Conservation (phyloP, 2,888 invertebrate genomes). For the Drosophila nr. perissopoda region DNA sequence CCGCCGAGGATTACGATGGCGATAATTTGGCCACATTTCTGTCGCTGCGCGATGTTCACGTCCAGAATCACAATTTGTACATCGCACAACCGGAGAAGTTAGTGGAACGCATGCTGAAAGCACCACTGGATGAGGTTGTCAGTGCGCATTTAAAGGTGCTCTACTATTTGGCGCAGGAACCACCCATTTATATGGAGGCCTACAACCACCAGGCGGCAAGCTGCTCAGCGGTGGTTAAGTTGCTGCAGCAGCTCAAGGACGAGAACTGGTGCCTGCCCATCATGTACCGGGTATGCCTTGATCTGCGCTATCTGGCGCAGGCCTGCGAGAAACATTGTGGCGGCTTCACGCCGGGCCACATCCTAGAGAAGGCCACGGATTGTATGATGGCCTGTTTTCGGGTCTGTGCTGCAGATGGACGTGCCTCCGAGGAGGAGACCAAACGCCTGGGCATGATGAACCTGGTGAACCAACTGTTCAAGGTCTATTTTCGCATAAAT, state of each 20-base stretch:
- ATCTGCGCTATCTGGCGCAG: conserved; percentile 93
- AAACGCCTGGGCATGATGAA: conserved; percentile 98
- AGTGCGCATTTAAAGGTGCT: conserved; percentile 90
- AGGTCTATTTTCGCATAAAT: conserved; percentile 96
- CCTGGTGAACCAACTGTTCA: conserved; percentile 98
- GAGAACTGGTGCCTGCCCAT: conserved; percentile 99
- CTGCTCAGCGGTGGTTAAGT: conserved; percentile 91
- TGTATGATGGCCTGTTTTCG: conserved; percentile 96
- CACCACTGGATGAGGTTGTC: conserved; percentile 91
- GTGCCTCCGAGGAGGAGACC: conserved; percentile 94
- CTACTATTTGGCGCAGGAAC: conserved; percentile 84
- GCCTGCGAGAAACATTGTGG: conserved; percentile 89
- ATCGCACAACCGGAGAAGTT: conserved; percentile 89
- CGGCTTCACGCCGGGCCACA: conserved; percentile 84
- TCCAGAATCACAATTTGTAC: conserved; percentile 89
- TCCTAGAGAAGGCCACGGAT: conserved; percentile 96
- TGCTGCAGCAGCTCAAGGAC: conserved; percentile 94
- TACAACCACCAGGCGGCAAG: conserved; percentile 92
- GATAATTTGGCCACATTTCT: conserved; percentile 87
- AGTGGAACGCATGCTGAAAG: conserved; percentile 89
- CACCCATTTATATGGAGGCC: conserved; percentile 88
- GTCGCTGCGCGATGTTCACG: conserved; percentile 90
- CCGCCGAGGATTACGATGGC: conserved; percentile 88
- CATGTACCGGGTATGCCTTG: conserved; percentile 95
- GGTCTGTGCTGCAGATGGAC: conserved; percentile 94